Evolutionary conservation across 2,888 invertebrate species (phyloP), one percentile per base, ranked within the genome.

Genomic region (Acanthoscelides obtectus): DNA sequence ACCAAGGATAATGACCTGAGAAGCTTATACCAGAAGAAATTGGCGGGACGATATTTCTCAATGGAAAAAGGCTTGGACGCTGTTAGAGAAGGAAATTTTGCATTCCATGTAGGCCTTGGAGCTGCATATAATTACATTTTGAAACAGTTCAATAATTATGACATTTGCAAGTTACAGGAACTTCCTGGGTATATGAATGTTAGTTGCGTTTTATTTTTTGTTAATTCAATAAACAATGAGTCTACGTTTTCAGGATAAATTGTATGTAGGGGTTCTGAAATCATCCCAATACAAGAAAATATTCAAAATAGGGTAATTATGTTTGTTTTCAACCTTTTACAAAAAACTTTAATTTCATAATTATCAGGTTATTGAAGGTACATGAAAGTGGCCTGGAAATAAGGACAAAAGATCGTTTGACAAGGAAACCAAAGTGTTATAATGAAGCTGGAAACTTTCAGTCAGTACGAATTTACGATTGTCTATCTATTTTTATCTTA

Each of bases 111-210:
- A 1, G 86, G 86, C 68, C 68, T 82, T 0, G 82, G 83, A 17
- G 77, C 82, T 17, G 84, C 84, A 19, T 87, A 86, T 76, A 82
- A 85, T 73, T 77, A 87, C 73, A 83, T 87, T 68, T 82, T 84
- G 67, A 83, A 84, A 70, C 86, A 86, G 0, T 88, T 82, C 75
- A 82, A 81, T 19, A 87, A 88, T 75, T 85, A 85, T 22, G 88
- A 88, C 71, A 87, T 87, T 71, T 88, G 88, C 73, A 85, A 86
- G 20, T 77, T 88, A 70, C 85, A 86, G 72, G 86, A 87, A 75
- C 82, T 88, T 20, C 78, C 77, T 2, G 81, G 80, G 69, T 79
- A 77, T 67, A 75, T 79, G 72, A 77, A 80, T 69, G 81, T 80
- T 77, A 73, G n/a, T 64, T 12, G 22, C 63, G 12, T n/a, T n/a